Conservation (phyloP, 64 coral and sea anemone genomes). For the Orbicella faveolata region DNA sequence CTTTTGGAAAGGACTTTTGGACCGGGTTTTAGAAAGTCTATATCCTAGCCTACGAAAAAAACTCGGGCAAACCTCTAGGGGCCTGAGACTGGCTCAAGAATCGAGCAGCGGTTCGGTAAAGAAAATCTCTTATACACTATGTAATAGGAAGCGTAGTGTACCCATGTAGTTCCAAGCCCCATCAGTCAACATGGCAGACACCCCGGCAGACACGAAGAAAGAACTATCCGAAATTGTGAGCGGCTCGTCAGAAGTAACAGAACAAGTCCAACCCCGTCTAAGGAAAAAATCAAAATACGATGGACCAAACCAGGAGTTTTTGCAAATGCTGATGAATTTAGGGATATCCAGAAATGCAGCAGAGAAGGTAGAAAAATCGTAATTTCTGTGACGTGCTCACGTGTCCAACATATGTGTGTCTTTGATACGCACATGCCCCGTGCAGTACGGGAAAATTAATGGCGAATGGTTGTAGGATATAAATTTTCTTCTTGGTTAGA, state of each 20-base stretch:
- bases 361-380: constrained; percentile 34
- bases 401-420: background rate
- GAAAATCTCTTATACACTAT: background rate
- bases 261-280: background rate
- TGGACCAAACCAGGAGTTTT: constrained; percentile 66
- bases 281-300: constrained; percentile 49
- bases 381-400: background rate
- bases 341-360: constrained; percentile 66
- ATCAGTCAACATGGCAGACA: constrained; percentile 1
- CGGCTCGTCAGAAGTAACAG: background rate
- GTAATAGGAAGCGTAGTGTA: background rate
- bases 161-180: background rate
- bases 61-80: no score
- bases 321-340: constrained; percentile 41
- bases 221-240: background rate
- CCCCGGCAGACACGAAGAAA: background rate
- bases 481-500: no score
- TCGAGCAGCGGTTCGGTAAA: background rate
- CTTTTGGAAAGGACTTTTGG: no score
- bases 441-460: no score
- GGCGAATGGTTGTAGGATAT: no score
- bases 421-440: background rate
- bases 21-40: no score
- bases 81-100: background rate
- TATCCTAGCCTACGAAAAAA: no score